These are phyloP conservation scores for Melanotaenia duboulayi DNA, from an alignment of 2,113 vertebrate species.

Conservation along the genomic window DNA sequence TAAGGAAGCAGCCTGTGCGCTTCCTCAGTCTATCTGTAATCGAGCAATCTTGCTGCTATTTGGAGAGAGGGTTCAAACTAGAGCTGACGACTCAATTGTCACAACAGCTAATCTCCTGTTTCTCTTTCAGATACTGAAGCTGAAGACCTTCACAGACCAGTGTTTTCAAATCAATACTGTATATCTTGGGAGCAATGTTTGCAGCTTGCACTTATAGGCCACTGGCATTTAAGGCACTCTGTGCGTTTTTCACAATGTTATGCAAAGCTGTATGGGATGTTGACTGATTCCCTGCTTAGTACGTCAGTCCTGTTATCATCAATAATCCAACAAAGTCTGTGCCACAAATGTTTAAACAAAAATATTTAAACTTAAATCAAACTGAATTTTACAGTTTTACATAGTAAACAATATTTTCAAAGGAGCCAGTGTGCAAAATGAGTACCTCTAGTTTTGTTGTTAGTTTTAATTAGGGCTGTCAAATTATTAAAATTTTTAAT, in stretches of 20 bases:
- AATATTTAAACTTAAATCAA: too few relatives aligned
- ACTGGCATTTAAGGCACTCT: constrained; percentile 44
- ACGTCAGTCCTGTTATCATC: not conserved
- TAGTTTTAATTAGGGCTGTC: too few relatives aligned
- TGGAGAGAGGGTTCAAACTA: constrained; percentile 35
- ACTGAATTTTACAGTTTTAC: too few relatives aligned
- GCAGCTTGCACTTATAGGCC: not conserved
- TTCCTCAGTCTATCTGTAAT: constrained; percentile 42
- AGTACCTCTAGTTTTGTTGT: too few relatives aligned
- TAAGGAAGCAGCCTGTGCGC: constrained; percentile 21
- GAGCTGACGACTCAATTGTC: constrained; percentile 29
- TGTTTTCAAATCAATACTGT: constrained; percentile 42
- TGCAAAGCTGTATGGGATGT: constrained; percentile 28
- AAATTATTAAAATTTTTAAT: too few relatives aligned
- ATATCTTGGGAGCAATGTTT: not conserved
- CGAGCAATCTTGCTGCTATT: constrained; percentile 26
- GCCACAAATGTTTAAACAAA: too few relatives aligned
- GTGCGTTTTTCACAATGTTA: constrained; percentile 42
- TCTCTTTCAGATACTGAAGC: constrained; percentile 52
- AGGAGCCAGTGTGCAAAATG: too few relatives aligned
- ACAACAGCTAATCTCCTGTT: constrained; percentile 44
- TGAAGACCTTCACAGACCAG: constrained; percentile 7
- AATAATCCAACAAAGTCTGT: too few relatives aligned
- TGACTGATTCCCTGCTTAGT: constrained; percentile 24
- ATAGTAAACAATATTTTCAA: too few relatives aligned